A percentile compares a stretch with the other conserved stretches of the same genome.
Evolutionary conservation across 2,888 invertebrate genomes (phyloP).

Genomic region (Plemyria rubiginata): DNA sequence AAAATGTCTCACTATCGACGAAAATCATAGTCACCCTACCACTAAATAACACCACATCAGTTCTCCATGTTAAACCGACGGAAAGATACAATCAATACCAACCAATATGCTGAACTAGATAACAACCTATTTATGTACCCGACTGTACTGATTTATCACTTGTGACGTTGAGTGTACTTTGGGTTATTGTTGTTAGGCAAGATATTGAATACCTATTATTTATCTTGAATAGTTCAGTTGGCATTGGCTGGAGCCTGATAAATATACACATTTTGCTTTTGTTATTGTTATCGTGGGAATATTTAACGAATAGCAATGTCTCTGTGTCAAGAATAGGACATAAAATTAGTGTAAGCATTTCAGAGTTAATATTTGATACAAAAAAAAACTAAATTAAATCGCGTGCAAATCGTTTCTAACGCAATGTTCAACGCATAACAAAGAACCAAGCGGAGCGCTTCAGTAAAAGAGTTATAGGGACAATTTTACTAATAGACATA

Average conservation of each 20-base stretch:
- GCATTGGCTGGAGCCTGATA: conserved; percentile 13
- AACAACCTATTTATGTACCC: conserved; percentile 52
- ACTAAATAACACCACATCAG: conserved; percentile 40
- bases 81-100: conserved; percentile 76
- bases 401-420: no score
- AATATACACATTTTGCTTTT: conserved; percentile 20
- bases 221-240: conserved; percentile 26
- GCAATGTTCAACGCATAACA: no score
- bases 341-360: no score
- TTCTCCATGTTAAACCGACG: conserved; percentile 67
- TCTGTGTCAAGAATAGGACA: neutral
- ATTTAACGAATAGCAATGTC: neutral
- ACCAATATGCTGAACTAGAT: conserved; percentile 67
- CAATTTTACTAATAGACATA: no score
- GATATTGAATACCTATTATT: conserved; percentile 33
- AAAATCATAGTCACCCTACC: conserved; percentile 44
- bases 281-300: conserved; percentile 12
- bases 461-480: no score
- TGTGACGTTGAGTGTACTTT: conserved; percentile 55
- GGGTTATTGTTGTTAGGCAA: conserved; percentile 37
- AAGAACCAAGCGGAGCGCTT: no score
- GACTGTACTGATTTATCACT: conserved; percentile 60
- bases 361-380: no score
- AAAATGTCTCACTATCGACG: conserved; percentile 5
- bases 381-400: no score